phyloP scores from a whole-genome alignment of 2,113 vertebrate species.

The Rhea americana region DNA sequence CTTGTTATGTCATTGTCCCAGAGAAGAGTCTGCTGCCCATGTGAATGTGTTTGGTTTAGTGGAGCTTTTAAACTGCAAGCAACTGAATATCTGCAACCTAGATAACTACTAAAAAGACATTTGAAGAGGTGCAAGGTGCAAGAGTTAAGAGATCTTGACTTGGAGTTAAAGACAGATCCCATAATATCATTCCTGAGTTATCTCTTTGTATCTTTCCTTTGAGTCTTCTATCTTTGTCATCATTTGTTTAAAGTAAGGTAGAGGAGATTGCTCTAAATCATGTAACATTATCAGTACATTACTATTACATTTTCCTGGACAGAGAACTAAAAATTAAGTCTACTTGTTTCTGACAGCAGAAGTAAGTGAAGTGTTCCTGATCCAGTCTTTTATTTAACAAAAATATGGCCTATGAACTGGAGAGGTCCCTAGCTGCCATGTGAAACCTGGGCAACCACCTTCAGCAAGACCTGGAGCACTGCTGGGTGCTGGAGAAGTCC shows the following conservation, averaged over 20 bases:
- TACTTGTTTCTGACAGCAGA: neutral
- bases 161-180: neutral
- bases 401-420: neutral
- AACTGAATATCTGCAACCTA: neutral
- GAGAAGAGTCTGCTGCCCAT: conserved; percentile 8
- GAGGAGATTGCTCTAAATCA: neutral
- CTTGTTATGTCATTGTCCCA: conserved; percentile 31
- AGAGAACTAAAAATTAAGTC: neutral
- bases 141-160: neutral
- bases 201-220: neutral
- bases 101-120: neutral
- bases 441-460: neutral
- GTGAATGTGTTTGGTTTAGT: neutral
- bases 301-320: neutral
- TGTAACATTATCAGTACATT: neutral
- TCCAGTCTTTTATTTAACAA: neutral
- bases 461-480: neutral
- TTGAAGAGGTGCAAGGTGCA: neutral
- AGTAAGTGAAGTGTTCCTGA: neutral
- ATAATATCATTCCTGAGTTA: neutral
- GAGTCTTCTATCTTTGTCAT: neutral
- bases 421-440: neutral
- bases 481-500: neutral
- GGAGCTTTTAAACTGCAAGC: neutral
- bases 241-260: neutral